Conservation (phyloP, 1,140 invertebrate species). For the Hyles euphorbiae region DNA sequence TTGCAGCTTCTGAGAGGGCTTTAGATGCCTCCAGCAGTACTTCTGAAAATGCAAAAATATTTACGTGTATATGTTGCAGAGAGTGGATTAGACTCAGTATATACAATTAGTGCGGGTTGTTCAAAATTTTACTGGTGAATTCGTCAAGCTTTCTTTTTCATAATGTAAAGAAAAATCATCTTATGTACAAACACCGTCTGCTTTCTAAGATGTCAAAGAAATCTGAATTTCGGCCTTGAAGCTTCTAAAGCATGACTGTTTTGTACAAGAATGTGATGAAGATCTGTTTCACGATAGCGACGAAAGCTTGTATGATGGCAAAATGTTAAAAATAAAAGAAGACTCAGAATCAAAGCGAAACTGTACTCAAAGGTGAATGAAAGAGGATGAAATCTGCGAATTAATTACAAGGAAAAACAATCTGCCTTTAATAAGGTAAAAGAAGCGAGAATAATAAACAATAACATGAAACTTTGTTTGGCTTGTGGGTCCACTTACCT, state of each 20-base stretch:
- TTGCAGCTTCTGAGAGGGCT: slow-evolving; percentile 44
- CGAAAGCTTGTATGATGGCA: slow-evolving; percentile 47
- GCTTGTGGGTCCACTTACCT: slow-evolving; percentile 69
- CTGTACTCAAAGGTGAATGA: slow-evolving; percentile 67
- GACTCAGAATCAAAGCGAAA: slow-evolving; percentile 71
- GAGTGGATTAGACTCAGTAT: no score
- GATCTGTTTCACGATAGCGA: slow-evolving; percentile 31
- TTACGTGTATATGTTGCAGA: no score
- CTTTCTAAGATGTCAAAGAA: slow-evolving; percentile 1
- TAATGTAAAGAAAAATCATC: no score
- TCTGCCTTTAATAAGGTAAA: slow-evolving; percentile 28
- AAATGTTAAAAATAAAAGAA: slow-evolving; percentile 42
- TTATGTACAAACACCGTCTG: slow-evolving; percentile 1
- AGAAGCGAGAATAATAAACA: slow-evolving; percentile 58
- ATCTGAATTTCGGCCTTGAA: slow-evolving; percentile 11
- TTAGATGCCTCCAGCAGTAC: slow-evolving; percentile 51
- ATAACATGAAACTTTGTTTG: slow-evolving; percentile 23
- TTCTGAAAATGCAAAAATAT: slow-evolving; percentile 55
- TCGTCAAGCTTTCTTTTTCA: no score
- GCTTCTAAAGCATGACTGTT: slow-evolving; percentile 31
- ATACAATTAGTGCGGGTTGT: no score
- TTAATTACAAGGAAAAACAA: slow-evolving; percentile 38
- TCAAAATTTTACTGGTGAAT: no score
- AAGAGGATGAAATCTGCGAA: slow-evolving; percentile 40
- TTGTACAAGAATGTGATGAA: slow-evolving; percentile 23